These are phyloP conservation scores for Bucco capensis DNA, from an alignment of 2,113 vertebrate species.

Conservation along the genomic window DNA sequence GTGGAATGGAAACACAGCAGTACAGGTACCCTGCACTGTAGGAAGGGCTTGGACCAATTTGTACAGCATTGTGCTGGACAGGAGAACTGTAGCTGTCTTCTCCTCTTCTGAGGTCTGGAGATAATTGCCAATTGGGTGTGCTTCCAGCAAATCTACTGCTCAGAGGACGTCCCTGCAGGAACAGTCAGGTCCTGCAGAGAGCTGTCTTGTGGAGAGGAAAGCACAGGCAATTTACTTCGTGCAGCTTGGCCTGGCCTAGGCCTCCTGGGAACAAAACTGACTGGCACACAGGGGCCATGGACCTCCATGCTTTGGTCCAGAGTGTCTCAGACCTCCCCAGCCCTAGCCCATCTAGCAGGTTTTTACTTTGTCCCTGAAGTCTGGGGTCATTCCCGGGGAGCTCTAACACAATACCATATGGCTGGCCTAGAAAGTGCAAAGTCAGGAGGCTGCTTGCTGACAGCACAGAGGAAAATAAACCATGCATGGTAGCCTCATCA, in stretches of 20 bases:
- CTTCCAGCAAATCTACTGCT: background rate
- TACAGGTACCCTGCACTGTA: accelerated
- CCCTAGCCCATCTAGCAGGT: background rate
- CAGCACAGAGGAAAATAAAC: background rate
- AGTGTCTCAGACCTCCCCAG: background rate
- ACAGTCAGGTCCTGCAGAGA: background rate
- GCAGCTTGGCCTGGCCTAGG: background rate
- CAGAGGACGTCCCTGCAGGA: background rate
- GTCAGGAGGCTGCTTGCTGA: background rate
- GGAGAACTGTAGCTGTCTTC: background rate
- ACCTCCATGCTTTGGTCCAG: background rate
- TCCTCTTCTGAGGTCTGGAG: background rate
- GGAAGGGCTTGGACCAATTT: background rate
- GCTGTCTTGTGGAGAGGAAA: background rate
- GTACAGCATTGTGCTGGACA: background rate
- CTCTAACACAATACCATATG: background rate
- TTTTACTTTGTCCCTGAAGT: background rate
- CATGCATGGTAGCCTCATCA: background rate
- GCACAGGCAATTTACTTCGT: background rate
- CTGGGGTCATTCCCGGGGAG: background rate
- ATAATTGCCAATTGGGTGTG: too few species aligned
- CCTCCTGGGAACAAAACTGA: background rate
- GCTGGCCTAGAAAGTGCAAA: background rate
- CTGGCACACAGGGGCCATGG: background rate
- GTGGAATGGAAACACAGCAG: background rate